Evolutionary conservation across 2,797 vertebrate species (phyloP).

Genomic region (Hoplostethus atlanticus): DNA sequence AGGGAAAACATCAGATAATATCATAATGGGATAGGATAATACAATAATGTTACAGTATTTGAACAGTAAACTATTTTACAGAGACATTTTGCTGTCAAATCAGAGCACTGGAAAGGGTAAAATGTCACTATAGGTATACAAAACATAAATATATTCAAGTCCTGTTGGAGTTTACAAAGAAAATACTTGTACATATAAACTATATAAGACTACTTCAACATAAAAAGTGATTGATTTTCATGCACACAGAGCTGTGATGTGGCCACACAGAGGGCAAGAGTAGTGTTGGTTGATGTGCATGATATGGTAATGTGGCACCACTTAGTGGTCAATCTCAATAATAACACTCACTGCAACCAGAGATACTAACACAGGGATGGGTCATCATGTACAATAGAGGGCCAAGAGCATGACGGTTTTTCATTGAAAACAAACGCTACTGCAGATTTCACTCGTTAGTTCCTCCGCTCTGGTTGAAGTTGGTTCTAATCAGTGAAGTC

Average conservation of each 20-base stretch:
- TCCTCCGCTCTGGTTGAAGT: background rate
- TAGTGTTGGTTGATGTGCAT: background rate
- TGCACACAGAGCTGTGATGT: background rate
- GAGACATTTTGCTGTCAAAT: background rate
- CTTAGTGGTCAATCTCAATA: constrained; percentile 54
- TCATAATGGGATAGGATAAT: too few relatives aligned
- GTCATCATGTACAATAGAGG: background rate
- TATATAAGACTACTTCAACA: background rate
- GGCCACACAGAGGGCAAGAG: background rate
- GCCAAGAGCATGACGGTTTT: background rate
- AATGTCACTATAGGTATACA: background rate
- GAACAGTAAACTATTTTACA: too few relatives aligned
- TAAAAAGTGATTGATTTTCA: background rate
- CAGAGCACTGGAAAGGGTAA: background rate
- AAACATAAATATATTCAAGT: too few relatives aligned
- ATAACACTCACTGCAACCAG: constrained; percentile 25
- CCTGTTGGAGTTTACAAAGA: too few relatives aligned
- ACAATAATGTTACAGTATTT: too few relatives aligned
- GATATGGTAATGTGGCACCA: constrained; percentile 51
- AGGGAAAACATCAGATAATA: too few relatives aligned
- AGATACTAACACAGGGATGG: background rate
- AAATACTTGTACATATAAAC: background rate
- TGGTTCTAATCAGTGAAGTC: background rate
- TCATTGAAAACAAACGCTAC: background rate
- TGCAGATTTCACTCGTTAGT: background rate